Evolutionary conservation across 92 coral and sea anemone genomes (phyloP).

Genomic region (Meandrina meandrites): DNA sequence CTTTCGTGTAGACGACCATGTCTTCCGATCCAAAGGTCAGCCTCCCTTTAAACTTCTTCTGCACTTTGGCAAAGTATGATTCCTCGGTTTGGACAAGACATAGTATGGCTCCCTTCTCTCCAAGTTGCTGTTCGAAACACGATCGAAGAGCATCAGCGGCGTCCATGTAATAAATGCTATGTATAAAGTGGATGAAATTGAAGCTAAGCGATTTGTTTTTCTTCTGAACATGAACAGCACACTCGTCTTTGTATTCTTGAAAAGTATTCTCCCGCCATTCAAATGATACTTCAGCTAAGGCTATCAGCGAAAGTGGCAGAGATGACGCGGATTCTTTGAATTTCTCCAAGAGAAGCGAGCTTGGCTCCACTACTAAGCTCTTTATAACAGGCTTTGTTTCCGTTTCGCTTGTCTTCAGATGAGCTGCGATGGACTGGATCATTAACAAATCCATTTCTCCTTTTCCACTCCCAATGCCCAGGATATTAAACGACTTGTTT

Average conservation of each 20-base stretch:
- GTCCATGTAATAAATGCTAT: slow-evolving; percentile 66
- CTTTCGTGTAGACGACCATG: slow-evolving; percentile 54
- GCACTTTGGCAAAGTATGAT: slow-evolving; percentile 51
- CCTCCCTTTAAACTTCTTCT: slow-evolving; percentile 46
- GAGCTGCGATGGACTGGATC: slow-evolving; percentile 47
- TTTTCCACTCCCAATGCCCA: slow-evolving; percentile 60
- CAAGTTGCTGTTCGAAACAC: slow-evolving; percentile 45
- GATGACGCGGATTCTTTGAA: slow-evolving; percentile 39
- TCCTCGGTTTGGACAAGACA: slow-evolving; percentile 54
- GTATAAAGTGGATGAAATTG: slow-evolving; percentile 48
- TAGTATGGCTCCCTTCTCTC: slow-evolving; percentile 46
- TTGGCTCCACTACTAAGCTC: slow-evolving; percentile 48
- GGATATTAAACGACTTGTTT: slow-evolving; percentile 29
- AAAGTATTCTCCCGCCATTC: slow-evolving; percentile 61
- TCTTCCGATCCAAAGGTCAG: slow-evolving; percentile 47
- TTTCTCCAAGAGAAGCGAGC: slow-evolving; percentile 32
- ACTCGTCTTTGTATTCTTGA: slow-evolving; percentile 28
- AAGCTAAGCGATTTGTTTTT: background rate
- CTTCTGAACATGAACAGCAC: slow-evolving; percentile 14
- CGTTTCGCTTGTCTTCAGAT: slow-evolving; percentile 28
- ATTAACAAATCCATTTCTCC: slow-evolving; percentile 47
- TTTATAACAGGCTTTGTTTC: slow-evolving; percentile 27
- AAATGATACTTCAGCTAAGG: slow-evolving; percentile 37
- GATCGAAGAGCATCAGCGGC: slow-evolving; percentile 39
- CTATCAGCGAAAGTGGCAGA: slow-evolving; percentile 35